Percentiles rank a stretch among this genome's conserved stretches.
These are phyloP conservation scores for Punctoribates punctum DNA, from an alignment of 2,888 invertebrate species.

Conservation along the genomic window DNA sequence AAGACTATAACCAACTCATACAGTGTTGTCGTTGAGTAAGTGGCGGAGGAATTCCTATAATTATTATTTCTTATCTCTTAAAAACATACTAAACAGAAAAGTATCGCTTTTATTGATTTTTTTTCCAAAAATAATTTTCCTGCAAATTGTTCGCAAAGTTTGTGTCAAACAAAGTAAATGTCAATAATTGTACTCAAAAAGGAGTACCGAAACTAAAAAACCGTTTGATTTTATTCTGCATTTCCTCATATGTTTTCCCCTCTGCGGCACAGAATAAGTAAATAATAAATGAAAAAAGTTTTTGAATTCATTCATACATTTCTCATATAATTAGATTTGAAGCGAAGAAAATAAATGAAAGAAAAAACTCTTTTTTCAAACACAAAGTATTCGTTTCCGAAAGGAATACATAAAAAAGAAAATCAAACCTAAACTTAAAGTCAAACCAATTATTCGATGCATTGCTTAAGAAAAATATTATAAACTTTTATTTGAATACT, in stretches of 20 bases:
- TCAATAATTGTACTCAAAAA: no score
- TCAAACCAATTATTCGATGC: conserved; percentile 14
- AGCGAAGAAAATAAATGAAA: no score
- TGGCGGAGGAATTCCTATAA: neutral
- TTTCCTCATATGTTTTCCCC: no score
- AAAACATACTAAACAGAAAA: neutral
- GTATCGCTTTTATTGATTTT: no score
- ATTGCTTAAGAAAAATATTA: neutral
- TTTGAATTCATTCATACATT: conserved; percentile 7
- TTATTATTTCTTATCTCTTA: neutral
- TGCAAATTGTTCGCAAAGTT: neutral
- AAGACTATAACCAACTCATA: conserved; percentile 49
- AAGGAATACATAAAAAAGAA: no score
- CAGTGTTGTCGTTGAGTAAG: conserved; percentile 44
- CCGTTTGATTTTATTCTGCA: no score
- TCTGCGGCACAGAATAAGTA: no score
- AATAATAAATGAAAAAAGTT: neutral
- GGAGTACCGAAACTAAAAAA: no score
- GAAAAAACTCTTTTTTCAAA: no score
- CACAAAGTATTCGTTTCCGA: no score
- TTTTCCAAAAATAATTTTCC: neutral
- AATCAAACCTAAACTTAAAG: neutral
- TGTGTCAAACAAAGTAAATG: no score
- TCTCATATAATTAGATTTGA: neutral
- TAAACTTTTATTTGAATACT: neutral